Conservation (phyloP, 2,797 vertebrate genomes). For the Sebastes miniatus region DNA sequence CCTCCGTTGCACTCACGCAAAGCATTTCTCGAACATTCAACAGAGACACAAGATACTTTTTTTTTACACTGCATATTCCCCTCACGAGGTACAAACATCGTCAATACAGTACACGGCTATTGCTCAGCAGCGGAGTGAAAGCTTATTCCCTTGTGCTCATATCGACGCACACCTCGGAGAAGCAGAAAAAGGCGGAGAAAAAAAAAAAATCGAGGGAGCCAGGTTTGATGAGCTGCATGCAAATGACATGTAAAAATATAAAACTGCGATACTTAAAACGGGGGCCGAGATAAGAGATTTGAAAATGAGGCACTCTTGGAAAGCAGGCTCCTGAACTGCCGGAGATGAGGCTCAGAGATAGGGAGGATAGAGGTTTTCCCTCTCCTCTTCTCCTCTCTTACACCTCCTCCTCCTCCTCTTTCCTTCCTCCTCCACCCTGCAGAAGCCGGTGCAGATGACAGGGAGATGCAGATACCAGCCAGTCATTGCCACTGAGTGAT, state of each 20-base stretch:
- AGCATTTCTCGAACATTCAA: conserved; percentile 29
- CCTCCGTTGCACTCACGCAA: conserved; percentile 15
- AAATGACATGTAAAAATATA: conserved; percentile 84
- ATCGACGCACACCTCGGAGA: conserved; percentile 18
- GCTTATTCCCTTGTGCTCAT: conserved; percentile 25
- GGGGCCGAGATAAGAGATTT: conserved; percentile 80
- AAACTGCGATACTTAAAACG: conserved; percentile 81
- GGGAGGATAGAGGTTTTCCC: conserved; percentile 65
- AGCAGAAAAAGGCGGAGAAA: conserved; percentile 22
- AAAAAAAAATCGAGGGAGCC: conserved; percentile 44
- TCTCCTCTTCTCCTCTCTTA: conserved; percentile 54
- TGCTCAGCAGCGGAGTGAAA: neutral
- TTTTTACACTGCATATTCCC: conserved; percentile 12
- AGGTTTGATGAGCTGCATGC: conserved; percentile 80
- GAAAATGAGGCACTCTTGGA: conserved; percentile 85
- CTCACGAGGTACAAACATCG: conserved; percentile 16
- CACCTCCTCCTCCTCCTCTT: conserved; percentile 39
- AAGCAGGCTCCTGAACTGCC: conserved; percentile 80
- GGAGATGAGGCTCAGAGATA: conserved; percentile 79
- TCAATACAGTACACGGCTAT: conserved; percentile 8
- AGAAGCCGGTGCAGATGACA: conserved; percentile 70
- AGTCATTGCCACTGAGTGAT: conserved; percentile 70
- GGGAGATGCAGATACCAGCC: conserved; percentile 73
- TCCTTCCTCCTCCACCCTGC: conserved; percentile 58
- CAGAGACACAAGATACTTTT: conserved; percentile 14